Evolutionary conservation across 1,140 invertebrate genomes (phyloP).

Genomic region (Venturia canescens): DNA sequence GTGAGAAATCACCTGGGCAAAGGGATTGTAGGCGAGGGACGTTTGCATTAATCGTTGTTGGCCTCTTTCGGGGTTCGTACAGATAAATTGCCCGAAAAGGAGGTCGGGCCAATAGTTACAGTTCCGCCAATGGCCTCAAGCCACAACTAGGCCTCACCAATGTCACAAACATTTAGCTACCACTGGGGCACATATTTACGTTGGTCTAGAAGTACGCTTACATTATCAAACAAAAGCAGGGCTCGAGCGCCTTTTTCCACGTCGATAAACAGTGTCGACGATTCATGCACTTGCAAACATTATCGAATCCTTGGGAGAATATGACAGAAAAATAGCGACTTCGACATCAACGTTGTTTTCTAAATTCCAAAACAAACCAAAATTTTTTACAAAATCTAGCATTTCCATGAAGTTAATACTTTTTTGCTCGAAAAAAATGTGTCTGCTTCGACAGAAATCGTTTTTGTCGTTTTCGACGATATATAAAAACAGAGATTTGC

Average conservation of each 20-base stretch:
- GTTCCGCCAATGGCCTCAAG: slow-evolving; percentile 1
- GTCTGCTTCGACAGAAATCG: no score
- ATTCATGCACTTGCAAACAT: no score
- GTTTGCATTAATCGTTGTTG: slow-evolving; percentile 54
- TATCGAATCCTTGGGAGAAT: no score
- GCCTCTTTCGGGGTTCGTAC: slow-evolving; percentile 43
- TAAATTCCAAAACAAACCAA: no score
- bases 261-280: background rate
- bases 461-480: no score
- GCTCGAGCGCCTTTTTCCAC: background rate
- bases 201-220: background rate
- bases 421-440: no score
- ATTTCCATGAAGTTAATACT: no score
- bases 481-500: no score
- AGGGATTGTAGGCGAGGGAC: slow-evolving; percentile 6
- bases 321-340: no score
- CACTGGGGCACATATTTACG: background rate
- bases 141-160: slow-evolving; percentile 42
- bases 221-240: slow-evolving; percentile 21
- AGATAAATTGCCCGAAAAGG: slow-evolving; percentile 44
- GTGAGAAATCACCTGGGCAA: slow-evolving; percentile 46
- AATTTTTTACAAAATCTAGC: no score
- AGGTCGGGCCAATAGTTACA: slow-evolving; percentile 33
- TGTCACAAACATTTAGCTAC: slow-evolving; percentile 42
- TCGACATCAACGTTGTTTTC: no score